phyloP scores from a whole-genome alignment of 2,113 vertebrate species.

The Centropristis striata region DNA sequence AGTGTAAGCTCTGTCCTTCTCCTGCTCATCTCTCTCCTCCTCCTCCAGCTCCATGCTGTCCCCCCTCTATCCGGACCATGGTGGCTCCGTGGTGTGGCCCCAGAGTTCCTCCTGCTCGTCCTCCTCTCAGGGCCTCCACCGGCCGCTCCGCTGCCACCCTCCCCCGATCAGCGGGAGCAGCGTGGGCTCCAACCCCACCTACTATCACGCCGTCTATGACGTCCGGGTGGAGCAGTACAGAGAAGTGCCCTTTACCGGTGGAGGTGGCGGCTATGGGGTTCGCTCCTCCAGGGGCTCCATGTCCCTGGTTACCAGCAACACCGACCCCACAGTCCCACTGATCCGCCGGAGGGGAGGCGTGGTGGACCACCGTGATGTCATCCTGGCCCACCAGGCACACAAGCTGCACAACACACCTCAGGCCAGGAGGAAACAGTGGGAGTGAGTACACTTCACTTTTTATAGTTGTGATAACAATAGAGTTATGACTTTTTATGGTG shows the following conservation, averaged over 20 bases:
- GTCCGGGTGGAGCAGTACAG: conserved; percentile 77
- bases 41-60: conserved; percentile 80
- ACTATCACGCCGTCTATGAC: conserved; percentile 85
- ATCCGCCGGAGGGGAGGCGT: conserved; percentile 86
- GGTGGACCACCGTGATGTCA: conserved; percentile 91
- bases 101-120: conserved; percentile 67
- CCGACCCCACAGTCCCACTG: conserved; percentile 71
- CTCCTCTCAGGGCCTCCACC: conserved; percentile 66
- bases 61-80: conserved; percentile 78
- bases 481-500: background rate
- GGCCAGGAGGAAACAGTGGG: conserved; percentile 91
- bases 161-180: conserved; percentile 80
- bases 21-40: background rate
- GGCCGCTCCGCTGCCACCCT: conserved; percentile 63
- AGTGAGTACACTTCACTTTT: conserved; percentile 86
- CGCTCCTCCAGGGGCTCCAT: conserved; percentile 60
- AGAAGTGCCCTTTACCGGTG: conserved; percentile 69
- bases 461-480: background rate
- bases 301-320: conserved; percentile 48
- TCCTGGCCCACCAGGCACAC: conserved; percentile 91
- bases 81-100: conserved; percentile 80
- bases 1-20: background rate
- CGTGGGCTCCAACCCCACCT: conserved; percentile 80
- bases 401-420: conserved; percentile 90
- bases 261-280: conserved; percentile 31